Conservation (phyloP, 30 jellyfish, hydroid and myxozoan species). For the Aurelia sp. region DNA sequence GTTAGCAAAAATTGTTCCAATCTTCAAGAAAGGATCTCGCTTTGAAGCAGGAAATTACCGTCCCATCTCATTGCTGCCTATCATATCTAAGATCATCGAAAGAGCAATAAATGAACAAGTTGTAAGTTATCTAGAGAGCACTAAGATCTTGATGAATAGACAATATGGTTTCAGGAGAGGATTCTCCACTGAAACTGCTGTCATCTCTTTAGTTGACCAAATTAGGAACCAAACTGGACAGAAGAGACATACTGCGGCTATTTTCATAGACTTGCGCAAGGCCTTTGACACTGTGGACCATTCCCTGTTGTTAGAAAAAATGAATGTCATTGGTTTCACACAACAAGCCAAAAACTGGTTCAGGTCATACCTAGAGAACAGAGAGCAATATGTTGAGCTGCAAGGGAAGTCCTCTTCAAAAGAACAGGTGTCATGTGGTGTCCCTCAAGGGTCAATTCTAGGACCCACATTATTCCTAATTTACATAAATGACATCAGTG, state of each 20-base stretch:
- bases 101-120: constrained; percentile 3
- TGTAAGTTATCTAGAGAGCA: constrained; percentile 8
- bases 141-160: constrained; percentile 31
- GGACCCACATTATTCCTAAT: constrained; percentile 41
- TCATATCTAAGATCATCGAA: neutral
- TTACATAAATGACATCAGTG: constrained; percentile 41
- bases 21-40: neutral
- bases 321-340: constrained; percentile 18
- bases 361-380: constrained; percentile 44
- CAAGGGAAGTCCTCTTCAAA: constrained; percentile 41
- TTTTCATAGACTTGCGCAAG: constrained; percentile 17
- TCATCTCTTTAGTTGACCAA: constrained; percentile 55
- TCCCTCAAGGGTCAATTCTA: constrained; percentile 57
- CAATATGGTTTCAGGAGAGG: constrained; percentile 40
- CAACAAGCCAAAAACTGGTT: constrained; percentile 29
- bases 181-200: constrained; percentile 65
- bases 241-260: constrained; percentile 42
- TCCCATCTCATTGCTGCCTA: neutral
- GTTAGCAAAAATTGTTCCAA: constrained; percentile 7
- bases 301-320: constrained; percentile 16
- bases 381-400: constrained; percentile 26
- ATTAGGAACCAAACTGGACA: constrained; percentile 34
- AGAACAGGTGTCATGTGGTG: constrained; percentile 43
- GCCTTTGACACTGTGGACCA: constrained; percentile 47
- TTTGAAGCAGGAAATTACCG: neutral